phyloP scores from a whole-genome alignment of 37 sponge, comb jelly and placozoan genomes.

The Aplysina aerophoba region DNA sequence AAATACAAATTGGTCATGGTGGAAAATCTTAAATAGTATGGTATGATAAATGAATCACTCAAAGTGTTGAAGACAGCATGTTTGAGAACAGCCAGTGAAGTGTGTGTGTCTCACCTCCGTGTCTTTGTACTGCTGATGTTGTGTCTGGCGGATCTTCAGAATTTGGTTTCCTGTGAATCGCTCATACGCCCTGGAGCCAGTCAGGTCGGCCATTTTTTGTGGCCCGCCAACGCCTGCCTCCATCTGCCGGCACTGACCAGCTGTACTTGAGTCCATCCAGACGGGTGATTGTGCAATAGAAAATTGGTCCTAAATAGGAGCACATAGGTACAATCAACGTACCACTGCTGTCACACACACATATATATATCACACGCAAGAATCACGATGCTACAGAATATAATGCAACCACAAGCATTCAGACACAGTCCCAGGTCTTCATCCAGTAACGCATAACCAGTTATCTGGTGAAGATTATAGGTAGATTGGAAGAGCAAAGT shows the following conservation, averaged over 20 bases:
- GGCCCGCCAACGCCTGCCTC: conserved; percentile 80
- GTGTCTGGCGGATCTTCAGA: conserved; percentile 70
- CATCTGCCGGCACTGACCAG: conserved; percentile 69
- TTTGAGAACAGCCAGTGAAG: background rate
- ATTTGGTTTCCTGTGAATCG: conserved; percentile 93
- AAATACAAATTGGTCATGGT: too few species aligned
- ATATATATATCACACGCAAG: too few species aligned
- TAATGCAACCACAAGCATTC: background rate
- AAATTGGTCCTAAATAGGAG: conserved; percentile 68
- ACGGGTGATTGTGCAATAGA: conserved; percentile 76
- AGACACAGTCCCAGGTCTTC: background rate
- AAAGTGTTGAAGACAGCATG: too few species aligned
- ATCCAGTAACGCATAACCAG: background rate
- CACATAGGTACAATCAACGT: too few species aligned
- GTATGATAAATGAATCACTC: too few species aligned
- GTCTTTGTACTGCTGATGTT: conserved; percentile 4
- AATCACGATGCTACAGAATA: too few species aligned
- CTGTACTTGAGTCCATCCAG: conserved; percentile 98
- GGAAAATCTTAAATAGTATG: too few species aligned
- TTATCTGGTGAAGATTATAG: too few species aligned
- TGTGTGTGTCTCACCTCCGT: conserved; percentile 56
- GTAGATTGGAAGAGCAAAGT: too few species aligned
- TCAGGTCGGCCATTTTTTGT: conserved; percentile 67
- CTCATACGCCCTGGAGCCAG: conserved; percentile 96
- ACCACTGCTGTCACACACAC: too few species aligned